Base-by-base conservation (phyloP, 2,888 invertebrate genomes). In the Caenorhabditis uteleia region DNA sequence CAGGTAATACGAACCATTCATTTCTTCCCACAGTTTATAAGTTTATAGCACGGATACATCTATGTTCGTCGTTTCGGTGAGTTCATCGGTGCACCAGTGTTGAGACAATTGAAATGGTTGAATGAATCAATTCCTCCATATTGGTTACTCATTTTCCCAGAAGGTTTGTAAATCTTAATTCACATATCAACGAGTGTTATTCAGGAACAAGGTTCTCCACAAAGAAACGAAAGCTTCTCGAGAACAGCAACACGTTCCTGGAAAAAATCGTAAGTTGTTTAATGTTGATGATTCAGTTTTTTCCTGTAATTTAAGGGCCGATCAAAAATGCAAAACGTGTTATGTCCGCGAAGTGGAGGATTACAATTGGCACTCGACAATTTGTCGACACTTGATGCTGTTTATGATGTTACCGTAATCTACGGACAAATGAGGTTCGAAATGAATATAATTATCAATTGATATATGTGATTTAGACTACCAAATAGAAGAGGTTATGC, bases 61-160 rank as follows among this genome's bases (percentile, higher is more conserved):
- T 80, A 79, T 54, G 80, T 80, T 3, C 70, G 79, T 2, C 59
- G 80, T 2, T 79, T 78, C 46, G 79, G 80, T 7, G 66, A 64
- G 7, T 78, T 77, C 57, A 56, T 66, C 6, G 61, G 72, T 1
- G 68, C 55, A 1, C 79, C 80, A 0, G 73, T 80, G 7, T 42
- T 60, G 23, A 39, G 67, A 5, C 80, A 80, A 49, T 51, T 80
- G 7, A 43, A 55, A 21, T 77, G 77, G 72, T 47, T 80, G 14
- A 45, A 69, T 20, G 39, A 50, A 2, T 62, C 80, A 7, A 51
- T 42, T 14, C 68, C 70, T 7, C 68, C 76, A 0, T 79, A 58
- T 38, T 80, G 80, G 80, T 55, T 80, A 31, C 67, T 77, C 18
- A 69, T 80, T 34, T 80, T 80, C 46, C 80, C 80, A 1, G 80